Conservation (phyloP, 2,888 invertebrate species). For the Chelonus formosanus region DNA sequence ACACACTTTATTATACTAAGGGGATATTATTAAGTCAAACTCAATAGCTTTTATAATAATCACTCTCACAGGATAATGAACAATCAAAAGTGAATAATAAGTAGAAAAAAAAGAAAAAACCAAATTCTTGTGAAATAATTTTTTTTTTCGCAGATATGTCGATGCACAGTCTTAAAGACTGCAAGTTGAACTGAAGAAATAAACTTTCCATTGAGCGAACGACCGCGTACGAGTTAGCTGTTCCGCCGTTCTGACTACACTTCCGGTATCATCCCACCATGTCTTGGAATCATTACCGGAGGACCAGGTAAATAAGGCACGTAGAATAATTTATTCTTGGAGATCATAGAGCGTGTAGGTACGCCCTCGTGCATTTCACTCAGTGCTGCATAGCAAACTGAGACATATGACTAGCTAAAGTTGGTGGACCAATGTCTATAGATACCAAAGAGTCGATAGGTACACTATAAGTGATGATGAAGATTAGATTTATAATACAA, state of each 20-base stretch:
- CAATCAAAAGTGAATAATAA: too few species aligned
- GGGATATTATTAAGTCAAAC: neutral
- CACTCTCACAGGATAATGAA: too few species aligned
- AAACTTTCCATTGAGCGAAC: constrained; percentile 64
- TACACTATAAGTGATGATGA: too few species aligned
- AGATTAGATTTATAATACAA: too few species aligned
- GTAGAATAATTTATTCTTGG: constrained; percentile 58
- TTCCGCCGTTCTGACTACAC: constrained; percentile 62
- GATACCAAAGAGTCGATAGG: constrained; percentile 9
- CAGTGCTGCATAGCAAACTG: constrained; percentile 35
- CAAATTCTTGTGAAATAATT: too few species aligned
- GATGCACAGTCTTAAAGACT: constrained; percentile 43
- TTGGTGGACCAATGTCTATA: constrained; percentile 1
- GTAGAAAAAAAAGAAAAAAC: too few species aligned
- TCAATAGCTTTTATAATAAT: too few species aligned
- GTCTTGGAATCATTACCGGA: constrained; percentile 26
- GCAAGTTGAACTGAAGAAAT: constrained; percentile 54
- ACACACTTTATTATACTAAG: constrained; percentile 8
- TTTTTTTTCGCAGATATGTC: neutral
- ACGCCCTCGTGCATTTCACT: constrained; percentile 44
- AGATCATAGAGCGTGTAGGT: constrained; percentile 52
- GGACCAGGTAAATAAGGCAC: constrained; percentile 37
- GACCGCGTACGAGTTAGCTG: constrained; percentile 48
- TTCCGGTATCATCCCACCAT: constrained; percentile 60
- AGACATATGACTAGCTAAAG: neutral